phyloP scores from a whole-genome alignment of 2,797 vertebrate species.

The Eulemur coronatus region DNA sequence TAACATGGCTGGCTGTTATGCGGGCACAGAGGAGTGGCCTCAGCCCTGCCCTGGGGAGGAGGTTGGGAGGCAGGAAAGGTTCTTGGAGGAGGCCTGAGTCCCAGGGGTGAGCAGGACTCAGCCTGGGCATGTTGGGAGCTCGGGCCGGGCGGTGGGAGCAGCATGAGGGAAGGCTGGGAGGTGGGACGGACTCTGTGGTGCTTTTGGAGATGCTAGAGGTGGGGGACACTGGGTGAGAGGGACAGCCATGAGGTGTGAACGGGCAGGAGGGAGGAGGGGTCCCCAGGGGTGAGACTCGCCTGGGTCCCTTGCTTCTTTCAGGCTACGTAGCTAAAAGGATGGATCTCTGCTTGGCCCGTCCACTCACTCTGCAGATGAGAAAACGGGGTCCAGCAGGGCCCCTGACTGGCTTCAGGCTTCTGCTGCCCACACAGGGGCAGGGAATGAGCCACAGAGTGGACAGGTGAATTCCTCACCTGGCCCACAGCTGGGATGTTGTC shows the following conservation, averaged over 20 bases:
- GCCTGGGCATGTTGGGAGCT: background rate
- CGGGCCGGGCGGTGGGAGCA: rapidly evolving
- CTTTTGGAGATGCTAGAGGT: background rate
- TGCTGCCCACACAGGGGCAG: background rate
- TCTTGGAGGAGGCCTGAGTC: background rate
- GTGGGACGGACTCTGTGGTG: rapidly evolving
- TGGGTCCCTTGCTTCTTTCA: background rate
- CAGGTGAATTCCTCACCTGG: background rate
- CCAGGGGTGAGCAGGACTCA: background rate
- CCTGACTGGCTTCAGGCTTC: background rate
- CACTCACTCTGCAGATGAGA: background rate
- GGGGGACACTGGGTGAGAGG: background rate
- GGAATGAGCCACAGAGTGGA: background rate
- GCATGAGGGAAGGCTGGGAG: background rate
- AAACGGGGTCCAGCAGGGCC: background rate
- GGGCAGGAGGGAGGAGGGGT: too few relatives aligned
- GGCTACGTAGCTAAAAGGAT: background rate
- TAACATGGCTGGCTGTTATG: background rate
- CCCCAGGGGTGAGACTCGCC: background rate
- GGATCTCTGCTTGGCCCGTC: background rate
- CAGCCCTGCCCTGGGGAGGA: background rate
- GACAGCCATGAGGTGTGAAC: background rate
- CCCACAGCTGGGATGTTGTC: background rate
- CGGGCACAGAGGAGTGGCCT: background rate
- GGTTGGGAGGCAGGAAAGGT: background rate